Conservation (phyloP, 1,140 invertebrate genomes). For the Drosophila pallidifrons region DNA sequence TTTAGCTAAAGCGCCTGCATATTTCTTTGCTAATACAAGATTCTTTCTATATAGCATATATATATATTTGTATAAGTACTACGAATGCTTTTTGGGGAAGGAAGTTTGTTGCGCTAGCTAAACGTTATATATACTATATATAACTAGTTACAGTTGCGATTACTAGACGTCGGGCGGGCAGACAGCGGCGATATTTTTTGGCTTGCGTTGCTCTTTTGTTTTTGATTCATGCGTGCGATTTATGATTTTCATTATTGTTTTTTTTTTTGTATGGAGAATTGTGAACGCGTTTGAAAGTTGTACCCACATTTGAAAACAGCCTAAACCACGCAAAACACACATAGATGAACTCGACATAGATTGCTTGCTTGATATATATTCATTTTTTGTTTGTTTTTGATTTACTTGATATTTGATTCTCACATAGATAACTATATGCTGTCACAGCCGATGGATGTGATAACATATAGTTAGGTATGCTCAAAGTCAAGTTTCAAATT, state of each 20-base stretch:
- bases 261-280: conserved; percentile 18
- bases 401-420: conserved; percentile 25
- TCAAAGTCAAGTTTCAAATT: conserved; percentile 18
- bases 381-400: conserved; percentile 1
- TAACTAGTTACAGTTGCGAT: conserved; percentile 24
- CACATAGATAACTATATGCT: conserved; percentile 52
- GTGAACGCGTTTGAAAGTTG: conserved; percentile 36
- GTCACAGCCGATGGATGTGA: background rate
- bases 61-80: conserved; percentile 32
- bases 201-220: conserved; percentile 15
- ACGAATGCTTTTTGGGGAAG: conserved; percentile 52
- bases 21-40: background rate
- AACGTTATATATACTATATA: conserved; percentile 7
- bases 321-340: conserved; percentile 85
- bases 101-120: conserved; percentile 29
- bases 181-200: conserved; percentile 31
- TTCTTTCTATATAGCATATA: conserved; percentile 14
- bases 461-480: conserved; percentile 57
- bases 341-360: conserved; percentile 85
- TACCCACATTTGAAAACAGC: conserved; percentile 79
- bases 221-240: conserved; percentile 49
- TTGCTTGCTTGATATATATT: conserved; percentile 66
- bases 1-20: conserved; percentile 21
- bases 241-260: conserved; percentile 7
- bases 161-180: conserved; percentile 47